Conservation (phyloP, 2,888 invertebrate genomes). For the Thereva nobilitata region DNA sequence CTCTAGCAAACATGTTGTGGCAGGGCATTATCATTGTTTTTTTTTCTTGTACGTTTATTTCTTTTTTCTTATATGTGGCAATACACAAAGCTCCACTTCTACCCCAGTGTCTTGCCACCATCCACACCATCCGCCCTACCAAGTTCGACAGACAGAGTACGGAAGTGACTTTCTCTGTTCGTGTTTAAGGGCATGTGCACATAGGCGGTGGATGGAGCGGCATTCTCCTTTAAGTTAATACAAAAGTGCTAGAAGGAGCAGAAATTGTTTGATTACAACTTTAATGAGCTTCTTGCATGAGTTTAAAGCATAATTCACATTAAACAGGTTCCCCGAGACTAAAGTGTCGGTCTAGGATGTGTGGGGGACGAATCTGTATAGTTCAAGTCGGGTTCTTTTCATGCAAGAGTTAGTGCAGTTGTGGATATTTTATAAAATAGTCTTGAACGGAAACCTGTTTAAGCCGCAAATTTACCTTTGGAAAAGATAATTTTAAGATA, state of each 20-base stretch:
- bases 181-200: neutral
- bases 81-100: too few relatives aligned
- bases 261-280: constrained; percentile 30
- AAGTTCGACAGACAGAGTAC: neutral
- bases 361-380: too few relatives aligned
- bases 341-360: neutral
- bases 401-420: too few relatives aligned
- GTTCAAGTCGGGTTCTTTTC: too few relatives aligned
- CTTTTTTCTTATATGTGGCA: too few relatives aligned
- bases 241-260: neutral
- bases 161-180: constrained; percentile 31
- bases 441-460: too few relatives aligned
- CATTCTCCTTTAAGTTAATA: neutral
- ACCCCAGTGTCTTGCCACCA: neutral
- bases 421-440: too few relatives aligned
- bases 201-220: neutral
- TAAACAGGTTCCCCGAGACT: constrained; percentile 11
- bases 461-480: too few relatives aligned
- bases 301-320: constrained; percentile 24
- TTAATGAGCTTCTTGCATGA: constrained; percentile 19
- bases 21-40: constrained; percentile 18
- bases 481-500: too few relatives aligned
- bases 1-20: constrained; percentile 20
- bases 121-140: neutral
- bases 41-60: neutral